Base-by-base conservation (phyloP, 2,113 vertebrate species). In the Terrapene triunguis region DNA sequence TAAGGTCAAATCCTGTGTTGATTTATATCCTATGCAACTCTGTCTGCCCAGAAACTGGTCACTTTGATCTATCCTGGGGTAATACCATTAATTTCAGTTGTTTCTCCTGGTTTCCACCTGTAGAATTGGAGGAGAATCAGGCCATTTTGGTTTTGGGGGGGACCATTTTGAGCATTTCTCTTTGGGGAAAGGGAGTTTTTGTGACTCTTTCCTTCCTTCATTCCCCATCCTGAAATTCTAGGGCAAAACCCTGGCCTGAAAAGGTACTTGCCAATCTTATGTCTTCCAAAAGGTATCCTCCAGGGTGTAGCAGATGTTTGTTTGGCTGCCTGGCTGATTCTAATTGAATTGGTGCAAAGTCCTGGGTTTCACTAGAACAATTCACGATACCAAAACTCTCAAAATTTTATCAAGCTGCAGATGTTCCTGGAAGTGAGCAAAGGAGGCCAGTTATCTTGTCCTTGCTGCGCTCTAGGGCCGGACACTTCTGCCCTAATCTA, bases 371-470 rank as follows among this genome's bases (percentile, higher is more conserved):
- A 17, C n/a, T 82, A 22, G 82, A 78, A 54, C 6, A 0, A 1
- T 53, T 38, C 3, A 53, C 14, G 76, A 92, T 47, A 29, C 21
- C 72, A 88, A 27, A 10, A 42, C 48, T n/a, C 62, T 65, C 62
- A 65, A 35, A 65, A 24, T 12, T 29, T 29, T 35, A 82, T 51
- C 2, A 0, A 79, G 12, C 2, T 21, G 38, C n/a, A 8, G 8
- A 82, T 38, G 42, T 72, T 80, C 13, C 2, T 24, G 42, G 32
- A n/a, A 69, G 50, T 59, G 83, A 35, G 27, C 48, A 62, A 62
- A 0, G 0, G 59, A 93, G 85, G 8, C 89, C 85, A 53, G 0
- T 0, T 51, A 80, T 86, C 89, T 54, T 54, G 53, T 54, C 53
- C 7, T 54, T 54, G 53, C 19, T 54, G 21, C 8, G 22, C 53